Evolutionary conservation across 1,140 invertebrate genomes (phyloP), one percentile per base, ranked within the genome.

Genomic region (Centruroides vittatus): DNA sequence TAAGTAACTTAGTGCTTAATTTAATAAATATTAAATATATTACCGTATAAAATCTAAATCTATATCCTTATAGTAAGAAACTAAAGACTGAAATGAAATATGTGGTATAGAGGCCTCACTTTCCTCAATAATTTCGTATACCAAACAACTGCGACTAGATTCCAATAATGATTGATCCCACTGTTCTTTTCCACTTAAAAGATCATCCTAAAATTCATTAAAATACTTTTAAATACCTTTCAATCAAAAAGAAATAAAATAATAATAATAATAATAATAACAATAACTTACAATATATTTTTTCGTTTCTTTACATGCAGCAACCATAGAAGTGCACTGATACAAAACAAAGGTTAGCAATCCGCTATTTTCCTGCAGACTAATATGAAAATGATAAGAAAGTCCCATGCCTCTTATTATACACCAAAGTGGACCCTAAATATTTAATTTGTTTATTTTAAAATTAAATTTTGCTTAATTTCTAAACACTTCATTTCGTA

Each of bases 361-460:
- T 0, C 84, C 86, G 73, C 86, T 83, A 67, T 84, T 80, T 12
- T 80, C 78, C 63, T 78, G 75, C 7, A 79, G 66, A 55, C 73
- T 72, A 13, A 89, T 79, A 49, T 75, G 78, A 74, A 85, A 91
- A 52, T 81, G 76, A 74, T 95, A 95, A 2, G 89, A 80, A n/a
- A 90, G 78, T 8, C 90, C 90, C 65, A 83, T 81, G 35, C 90
- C 90, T 69, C 90, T 77, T 61, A 94, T 84, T 70, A 85, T 79
- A 60, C 81, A 81, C 88, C 88, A 94, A 80, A 94, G 82, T 46
- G 90, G 89, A 47, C 92, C 90, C 82, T 89, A 68, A 6, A 65
- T 66, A 65, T 41, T 41, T 41, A 8, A 41, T 41, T 23, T 23
- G 23, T 23, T 23, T 23, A 23, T 23, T 23, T 23, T 23, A 23